Evolutionary conservation across 2,888 invertebrate genomes (phyloP), one percentile per base, ranked within the genome.

Genomic region (Drosophila putrida): DNA sequence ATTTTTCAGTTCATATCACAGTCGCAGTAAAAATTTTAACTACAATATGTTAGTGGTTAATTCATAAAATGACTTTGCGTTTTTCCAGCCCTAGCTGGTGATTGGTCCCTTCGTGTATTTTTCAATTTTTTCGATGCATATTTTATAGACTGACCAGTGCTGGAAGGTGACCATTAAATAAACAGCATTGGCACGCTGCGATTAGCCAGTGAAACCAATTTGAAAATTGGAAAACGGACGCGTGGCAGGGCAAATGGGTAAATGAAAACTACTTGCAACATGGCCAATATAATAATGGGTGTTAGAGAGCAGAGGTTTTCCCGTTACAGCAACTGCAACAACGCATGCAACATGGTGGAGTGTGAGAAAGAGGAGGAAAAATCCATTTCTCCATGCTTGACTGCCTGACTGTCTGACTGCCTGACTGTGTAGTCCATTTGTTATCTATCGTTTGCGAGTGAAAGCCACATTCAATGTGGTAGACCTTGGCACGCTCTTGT

Each of bases 401-500:
- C 46, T 78, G 75, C 53, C 39, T 11, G 50, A 8, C 50, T 38
- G 35, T 36, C n/a, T 76, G 58, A 65, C 46, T 78, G 75, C 53
- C 39, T 11, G 50, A 8, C 50, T 38, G 35, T 36, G 35, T 44
- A 43, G 61, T 31, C 51, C 50, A 58, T 68, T 59, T 55, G 59
- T 68, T 78, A 53, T 68, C 38, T 59, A 53, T 54, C 25, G 33
- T 38, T 63, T 39, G 5, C 11, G 13, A 65, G 75, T 78, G 75
- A 76, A 76, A 76, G 75, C 75, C 60, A 61, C 43, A 25, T 13
- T n/a, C 31, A 31, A 35, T 44, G 47, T 39, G 31, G 47, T 36
- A 68, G 43, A 33, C 54, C 61, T 61, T 75, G 70, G 57, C 78
- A 74, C 67, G 75, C 77, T 75, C 79, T 74, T 65, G 55, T 27